Evolutionary conservation across 2,113 vertebrate genomes (phyloP).

Genomic region (Dicentrarchus labrax): DNA sequence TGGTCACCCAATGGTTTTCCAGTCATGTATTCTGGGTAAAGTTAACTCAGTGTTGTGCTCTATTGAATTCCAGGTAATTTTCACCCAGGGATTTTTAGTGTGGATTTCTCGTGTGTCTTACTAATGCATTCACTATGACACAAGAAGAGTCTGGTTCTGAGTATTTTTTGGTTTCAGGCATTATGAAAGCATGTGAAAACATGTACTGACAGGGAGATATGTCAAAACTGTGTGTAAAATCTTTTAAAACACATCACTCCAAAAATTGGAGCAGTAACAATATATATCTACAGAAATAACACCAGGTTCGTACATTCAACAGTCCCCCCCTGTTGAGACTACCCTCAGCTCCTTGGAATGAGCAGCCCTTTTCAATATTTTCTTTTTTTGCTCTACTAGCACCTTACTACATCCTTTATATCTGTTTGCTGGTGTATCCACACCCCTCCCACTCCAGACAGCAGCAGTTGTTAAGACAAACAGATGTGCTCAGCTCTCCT

Average conservation of each 20-base stretch:
- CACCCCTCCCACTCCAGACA: conserved; percentile 65
- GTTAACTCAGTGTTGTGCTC: too few species aligned
- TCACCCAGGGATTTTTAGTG: too few species aligned
- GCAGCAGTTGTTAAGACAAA: conserved; percentile 88
- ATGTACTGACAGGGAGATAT: not conserved
- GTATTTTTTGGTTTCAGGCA: not conserved
- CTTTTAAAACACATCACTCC: not conserved
- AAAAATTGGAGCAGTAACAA: not conserved
- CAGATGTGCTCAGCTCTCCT: conserved; percentile 80
- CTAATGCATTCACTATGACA: too few species aligned
- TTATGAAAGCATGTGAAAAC: not conserved
- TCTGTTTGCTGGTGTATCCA: conserved; percentile 28
- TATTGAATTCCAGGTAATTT: too few species aligned
- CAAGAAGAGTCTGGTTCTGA: not conserved
- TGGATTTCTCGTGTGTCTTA: too few species aligned
- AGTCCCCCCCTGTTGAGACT: not conserved
- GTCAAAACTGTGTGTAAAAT: not conserved
- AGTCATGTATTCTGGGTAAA: too few species aligned
- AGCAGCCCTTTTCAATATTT: not conserved
- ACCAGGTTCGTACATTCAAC: not conserved
- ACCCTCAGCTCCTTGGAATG: not conserved
- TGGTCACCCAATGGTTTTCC: too few species aligned
- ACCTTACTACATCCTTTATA: conserved; percentile 5
- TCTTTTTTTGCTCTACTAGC: not conserved
- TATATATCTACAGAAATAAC: not conserved